A percentile compares a stretch with the other conserved stretches of the same genome.
Conservation (phyloP, 2,888 invertebrate species). For the Lycocerus yunnanus region DNA sequence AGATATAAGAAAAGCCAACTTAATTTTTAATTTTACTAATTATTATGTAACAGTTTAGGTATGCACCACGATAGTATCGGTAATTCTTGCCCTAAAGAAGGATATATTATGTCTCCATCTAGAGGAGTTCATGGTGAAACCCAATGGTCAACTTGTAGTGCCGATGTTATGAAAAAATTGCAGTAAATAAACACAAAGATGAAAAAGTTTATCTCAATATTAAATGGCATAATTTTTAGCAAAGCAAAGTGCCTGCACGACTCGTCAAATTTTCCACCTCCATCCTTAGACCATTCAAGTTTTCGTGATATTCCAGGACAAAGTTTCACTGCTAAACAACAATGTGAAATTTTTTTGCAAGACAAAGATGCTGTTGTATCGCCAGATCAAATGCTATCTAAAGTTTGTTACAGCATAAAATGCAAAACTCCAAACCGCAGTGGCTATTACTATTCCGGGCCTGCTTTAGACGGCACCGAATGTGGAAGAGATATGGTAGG, state of each 20-base stretch:
- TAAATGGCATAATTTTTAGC: constrained; percentile 48
- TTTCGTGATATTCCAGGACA: constrained; percentile 70
- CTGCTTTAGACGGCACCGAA: constrained; percentile 79
- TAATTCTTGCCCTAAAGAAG: constrained; percentile 74
- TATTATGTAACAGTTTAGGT: constrained; percentile 68
- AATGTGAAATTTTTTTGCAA: constrained; percentile 73
- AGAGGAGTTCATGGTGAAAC: constrained; percentile 79
- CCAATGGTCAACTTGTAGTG: constrained; percentile 77
- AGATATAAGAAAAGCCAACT: constrained; percentile 50
- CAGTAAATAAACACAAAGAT: constrained; percentile 53
- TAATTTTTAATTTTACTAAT: constrained; percentile 20
- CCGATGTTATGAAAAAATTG: constrained; percentile 64
- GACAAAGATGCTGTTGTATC: constrained; percentile 68
- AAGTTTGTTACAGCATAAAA: constrained; percentile 69
- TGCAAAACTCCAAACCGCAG: constrained; percentile 74
- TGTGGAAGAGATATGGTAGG: constrained; percentile 68
- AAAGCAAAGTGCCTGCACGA: constrained; percentile 71
- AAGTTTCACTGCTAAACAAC: constrained; percentile 73
- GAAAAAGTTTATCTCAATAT: not conserved
- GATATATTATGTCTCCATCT: constrained; percentile 82
- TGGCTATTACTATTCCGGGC: constrained; percentile 78
- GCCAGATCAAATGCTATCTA: constrained; percentile 51
- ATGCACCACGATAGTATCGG: constrained; percentile 81
- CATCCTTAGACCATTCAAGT: constrained; percentile 64
- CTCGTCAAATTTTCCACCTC: constrained; percentile 56